Percentiles rank a stretch among this genome's conserved stretches.
Evolutionary conservation across 2,888 invertebrate genomes (phyloP).

Genomic region (Tetranychus piercei): DNA sequence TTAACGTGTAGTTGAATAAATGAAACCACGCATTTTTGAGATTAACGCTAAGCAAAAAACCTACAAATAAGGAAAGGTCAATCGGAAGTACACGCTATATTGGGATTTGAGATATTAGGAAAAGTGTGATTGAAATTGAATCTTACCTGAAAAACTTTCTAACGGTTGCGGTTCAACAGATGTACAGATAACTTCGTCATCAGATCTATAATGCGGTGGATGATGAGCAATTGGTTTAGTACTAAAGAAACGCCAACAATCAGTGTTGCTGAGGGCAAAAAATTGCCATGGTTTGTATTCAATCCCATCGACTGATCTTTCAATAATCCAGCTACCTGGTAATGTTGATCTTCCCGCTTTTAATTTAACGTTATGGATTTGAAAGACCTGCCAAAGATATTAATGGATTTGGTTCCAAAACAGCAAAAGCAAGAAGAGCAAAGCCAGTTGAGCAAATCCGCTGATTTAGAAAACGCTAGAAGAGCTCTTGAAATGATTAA

Average conservation of each 20-base stretch:
- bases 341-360: constrained; percentile 85
- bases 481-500: constrained; percentile 26
- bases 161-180: too few species aligned
- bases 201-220: constrained; percentile 47
- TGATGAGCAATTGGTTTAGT: constrained; percentile 43
- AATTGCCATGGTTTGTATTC: constrained; percentile 75
- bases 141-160: too few species aligned
- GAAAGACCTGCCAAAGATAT: constrained; percentile 61
- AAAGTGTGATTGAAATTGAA: too few species aligned
- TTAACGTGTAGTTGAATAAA: too few species aligned
- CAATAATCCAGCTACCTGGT: constrained; percentile 83
- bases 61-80: too few species aligned
- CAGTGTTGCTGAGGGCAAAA: constrained; percentile 63
- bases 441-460: too few species aligned
- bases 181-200: constrained; percentile 78
- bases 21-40: too few species aligned
- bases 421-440: too few species aligned
- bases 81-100: too few species aligned
- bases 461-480: constrained; percentile 22
- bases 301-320: constrained; percentile 57
- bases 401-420: too few species aligned
- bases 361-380: constrained; percentile 78
- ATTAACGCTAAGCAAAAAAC: too few species aligned
- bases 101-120: too few species aligned
- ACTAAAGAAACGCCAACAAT: constrained; percentile 44